Evolutionary conservation across 2,113 vertebrate species (phyloP), one percentile per base, ranked within the genome.

Genomic region (Serilophus lunatus): DNA sequence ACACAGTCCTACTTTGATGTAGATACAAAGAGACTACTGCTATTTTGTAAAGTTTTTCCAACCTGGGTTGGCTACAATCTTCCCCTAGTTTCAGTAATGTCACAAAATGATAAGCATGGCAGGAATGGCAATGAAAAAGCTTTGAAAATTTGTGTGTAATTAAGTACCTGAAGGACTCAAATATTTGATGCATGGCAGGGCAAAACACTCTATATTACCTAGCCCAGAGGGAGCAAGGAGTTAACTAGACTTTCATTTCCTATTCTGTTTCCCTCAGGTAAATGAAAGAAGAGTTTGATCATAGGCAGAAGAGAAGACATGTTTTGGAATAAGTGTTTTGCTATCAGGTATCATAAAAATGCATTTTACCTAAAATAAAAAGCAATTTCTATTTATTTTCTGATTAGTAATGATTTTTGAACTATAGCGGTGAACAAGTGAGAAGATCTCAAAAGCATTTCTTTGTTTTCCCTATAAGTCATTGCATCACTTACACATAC

Each of bases 1-100:
- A 96, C 64, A 83, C 29, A 74, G 54, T 42, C 20, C 56, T 86
- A 74, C 90, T 90, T 93, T 93, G 75, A 94, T 92, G 64, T 66
- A 94, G 88, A 88, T 54, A 77, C 23, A 56, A 12, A 74, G 75
- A 82, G 15, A 79, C 40, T 49, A 79, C 15, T 75, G 26, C 2
- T 83, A 78, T 25, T 87, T 82, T 51, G 12, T 29, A 71, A 85
- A 92, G 28, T 49, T 94, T 79, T 94, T 87, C 53, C 53, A 49
- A 20, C 11, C 64, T 69, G 31, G 4, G 7, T 45, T 91, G 31
- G 8, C 57, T 76, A n/a, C 49, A 85, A 28, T 71, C 14, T 89
- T 89, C 12, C 31, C 10, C 18, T 40, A 40, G 18, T 66, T 78
- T 23, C 17, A 78, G 13, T 53, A 75, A 70, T 29, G 26, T 50